Evolutionary conservation across 1,140 invertebrate species (phyloP).

Genomic region (Samia ricini): DNA sequence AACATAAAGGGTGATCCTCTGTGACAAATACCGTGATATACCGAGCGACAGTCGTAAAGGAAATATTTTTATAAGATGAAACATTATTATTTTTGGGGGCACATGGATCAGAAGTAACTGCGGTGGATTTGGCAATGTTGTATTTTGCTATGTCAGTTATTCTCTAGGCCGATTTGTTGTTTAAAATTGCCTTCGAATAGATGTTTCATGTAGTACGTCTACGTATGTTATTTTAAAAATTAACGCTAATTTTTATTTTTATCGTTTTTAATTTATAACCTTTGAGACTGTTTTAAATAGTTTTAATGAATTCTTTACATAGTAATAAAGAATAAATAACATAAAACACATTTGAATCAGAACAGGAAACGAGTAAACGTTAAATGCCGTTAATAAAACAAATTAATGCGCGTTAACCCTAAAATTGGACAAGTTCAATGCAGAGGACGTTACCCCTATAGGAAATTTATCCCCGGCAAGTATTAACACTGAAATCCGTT

Average conservation of each 20-base stretch:
- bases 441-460: conserved; percentile 74
- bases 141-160: conserved; percentile 25
- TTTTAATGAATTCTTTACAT: not conserved
- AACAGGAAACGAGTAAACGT: conserved; percentile 65
- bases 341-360: conserved; percentile 44
- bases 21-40: conserved; percentile 78
- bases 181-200: conserved; percentile 17
- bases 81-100: conserved; percentile 77
- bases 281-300: not conserved
- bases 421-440: conserved; percentile 77
- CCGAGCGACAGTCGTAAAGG: conserved; percentile 73
- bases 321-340: conserved; percentile 10
- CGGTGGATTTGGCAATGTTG: conserved; percentile 38
- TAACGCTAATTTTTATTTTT: not conserved
- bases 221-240: not conserved
- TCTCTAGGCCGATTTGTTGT: conserved; percentile 24
- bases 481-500: conserved; percentile 76
- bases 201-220: too few relatives aligned
- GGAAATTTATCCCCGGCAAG: conserved; percentile 70
- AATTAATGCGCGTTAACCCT: conserved; percentile 72
- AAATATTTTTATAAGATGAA: conserved; percentile 79
- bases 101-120: conserved; percentile 63
- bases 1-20: conserved; percentile 78
- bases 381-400: conserved; percentile 74
- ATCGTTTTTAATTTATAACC: not conserved